phyloP scores from a whole-genome alignment of 2,888 invertebrate genomes.

The Epinotia ramella region DNA sequence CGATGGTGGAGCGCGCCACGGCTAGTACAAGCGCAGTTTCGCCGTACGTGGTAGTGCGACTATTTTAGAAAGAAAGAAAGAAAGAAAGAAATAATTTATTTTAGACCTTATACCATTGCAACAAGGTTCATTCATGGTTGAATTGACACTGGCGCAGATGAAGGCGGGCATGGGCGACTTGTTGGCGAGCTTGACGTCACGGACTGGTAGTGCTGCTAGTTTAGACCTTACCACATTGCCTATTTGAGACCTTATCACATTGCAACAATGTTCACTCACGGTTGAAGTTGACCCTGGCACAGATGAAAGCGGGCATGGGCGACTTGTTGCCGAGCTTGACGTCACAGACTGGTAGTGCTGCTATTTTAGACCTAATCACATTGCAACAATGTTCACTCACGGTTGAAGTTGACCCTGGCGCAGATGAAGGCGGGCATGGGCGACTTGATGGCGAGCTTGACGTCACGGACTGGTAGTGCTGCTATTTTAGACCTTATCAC shows the following conservation, averaged over 20 bases:
- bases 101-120: not conserved
- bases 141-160: conserved; percentile 68
- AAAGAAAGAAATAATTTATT: too few relatives aligned
- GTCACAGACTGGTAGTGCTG: too few relatives aligned
- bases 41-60: conserved; percentile 43
- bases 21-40: conserved; percentile 73
- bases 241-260: not conserved
- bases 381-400: conserved; percentile 61
- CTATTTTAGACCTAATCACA: not conserved
- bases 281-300: conserved; percentile 68
- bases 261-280: conserved; percentile 61
- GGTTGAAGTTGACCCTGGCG: conserved; percentile 68
- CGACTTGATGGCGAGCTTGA: conserved; percentile 67
- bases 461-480: too few relatives aligned
- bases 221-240: not conserved
- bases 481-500: not conserved
- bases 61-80: too few relatives aligned
- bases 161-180: conserved; percentile 65
- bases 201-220: not conserved
- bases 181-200: conserved; percentile 68
- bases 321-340: conserved; percentile 68
- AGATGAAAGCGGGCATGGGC: conserved; percentile 66
- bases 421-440: conserved; percentile 66
- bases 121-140: conserved; percentile 64
- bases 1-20: conserved; percentile 59